phyloP scores from a whole-genome alignment of 2,888 invertebrate species.

The Idaea straminata region DNA sequence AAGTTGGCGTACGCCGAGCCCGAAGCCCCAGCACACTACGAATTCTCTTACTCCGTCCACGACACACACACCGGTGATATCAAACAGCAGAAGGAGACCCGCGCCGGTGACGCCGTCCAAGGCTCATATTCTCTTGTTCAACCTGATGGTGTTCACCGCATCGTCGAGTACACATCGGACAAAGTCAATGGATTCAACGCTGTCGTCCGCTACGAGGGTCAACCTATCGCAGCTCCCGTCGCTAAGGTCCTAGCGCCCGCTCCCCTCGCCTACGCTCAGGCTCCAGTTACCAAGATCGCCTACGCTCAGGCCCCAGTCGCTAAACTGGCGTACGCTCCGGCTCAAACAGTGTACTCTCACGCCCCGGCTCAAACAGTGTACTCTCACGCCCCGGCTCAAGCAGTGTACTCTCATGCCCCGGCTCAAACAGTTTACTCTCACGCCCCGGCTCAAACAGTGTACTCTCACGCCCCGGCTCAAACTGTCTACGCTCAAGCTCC shows the following conservation, averaged over 20 bases:
- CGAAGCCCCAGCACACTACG: slow-evolving; percentile 65
- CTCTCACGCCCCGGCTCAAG: slow-evolving; percentile 29
- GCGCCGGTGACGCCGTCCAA: slow-evolving; percentile 65
- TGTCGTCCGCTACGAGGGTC: slow-evolving; percentile 66
- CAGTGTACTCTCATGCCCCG: slow-evolving; percentile 27
- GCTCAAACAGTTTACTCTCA: slow-evolving; percentile 30
- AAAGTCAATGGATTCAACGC: slow-evolving; percentile 70
- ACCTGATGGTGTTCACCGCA: slow-evolving; percentile 68
- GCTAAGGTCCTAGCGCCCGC: slow-evolving; percentile 39
- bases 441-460: slow-evolving; percentile 40
- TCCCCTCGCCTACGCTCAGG: slow-evolving; percentile 30
- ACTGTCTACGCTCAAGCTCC: slow-evolving; percentile 5
- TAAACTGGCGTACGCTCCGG: slow-evolving; percentile 39
- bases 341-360: slow-evolving; percentile 30
- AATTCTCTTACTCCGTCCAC: slow-evolving; percentile 69
- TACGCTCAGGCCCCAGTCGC: slow-evolving; percentile 40
- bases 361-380: slow-evolving; percentile 37
- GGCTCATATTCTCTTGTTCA: slow-evolving; percentile 75
- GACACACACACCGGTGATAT: slow-evolving; percentile 68
- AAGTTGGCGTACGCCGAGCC: slow-evolving; percentile 57
- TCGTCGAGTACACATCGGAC: slow-evolving; percentile 72
- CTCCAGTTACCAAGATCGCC: slow-evolving; percentile 41
- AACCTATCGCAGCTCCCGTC: slow-evolving; percentile 43
- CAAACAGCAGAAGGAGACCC: slow-evolving; percentile 70
- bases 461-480: slow-evolving; percentile 32